Evolutionary conservation across 1,140 invertebrate species (phyloP).

Genomic region (Pentalonia nigronervosa): DNA sequence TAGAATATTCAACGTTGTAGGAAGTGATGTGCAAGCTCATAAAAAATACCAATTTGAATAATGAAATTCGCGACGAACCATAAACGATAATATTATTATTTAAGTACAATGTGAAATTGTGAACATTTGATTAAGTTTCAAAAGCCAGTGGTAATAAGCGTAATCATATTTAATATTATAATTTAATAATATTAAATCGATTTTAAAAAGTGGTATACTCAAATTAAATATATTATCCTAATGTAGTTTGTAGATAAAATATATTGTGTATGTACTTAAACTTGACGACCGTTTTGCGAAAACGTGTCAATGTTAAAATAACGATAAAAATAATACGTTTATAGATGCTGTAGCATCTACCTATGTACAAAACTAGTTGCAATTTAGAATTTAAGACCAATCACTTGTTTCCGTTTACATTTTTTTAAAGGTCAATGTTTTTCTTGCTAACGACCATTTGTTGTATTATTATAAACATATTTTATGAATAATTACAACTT

Average conservation of each 20-base stretch:
- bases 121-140: background rate
- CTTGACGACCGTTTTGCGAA: background rate
- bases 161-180: background rate
- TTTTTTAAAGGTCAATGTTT: background rate
- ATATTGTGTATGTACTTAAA: background rate
- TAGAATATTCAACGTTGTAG: background rate
- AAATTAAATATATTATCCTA: background rate
- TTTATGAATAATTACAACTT: background rate
- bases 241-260: background rate
- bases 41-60: background rate
- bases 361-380: background rate
- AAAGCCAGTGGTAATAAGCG: background rate
- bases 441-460: background rate
- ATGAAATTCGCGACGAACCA: background rate
- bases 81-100: conserved; percentile 1
- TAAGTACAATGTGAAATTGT: background rate
- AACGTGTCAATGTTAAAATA: background rate
- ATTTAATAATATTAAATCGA: background rate
- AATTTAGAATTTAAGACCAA: background rate
- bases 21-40: background rate
- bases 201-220: background rate
- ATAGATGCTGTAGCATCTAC: background rate
- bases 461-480: background rate
- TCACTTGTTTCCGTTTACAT: background rate
- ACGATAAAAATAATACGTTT: background rate